Percentiles rank a stretch among this genome's conserved stretches.
These are phyloP conservation scores for Anas capensis DNA, from an alignment of 2,797 vertebrate genomes.

Conservation along the genomic window DNA sequence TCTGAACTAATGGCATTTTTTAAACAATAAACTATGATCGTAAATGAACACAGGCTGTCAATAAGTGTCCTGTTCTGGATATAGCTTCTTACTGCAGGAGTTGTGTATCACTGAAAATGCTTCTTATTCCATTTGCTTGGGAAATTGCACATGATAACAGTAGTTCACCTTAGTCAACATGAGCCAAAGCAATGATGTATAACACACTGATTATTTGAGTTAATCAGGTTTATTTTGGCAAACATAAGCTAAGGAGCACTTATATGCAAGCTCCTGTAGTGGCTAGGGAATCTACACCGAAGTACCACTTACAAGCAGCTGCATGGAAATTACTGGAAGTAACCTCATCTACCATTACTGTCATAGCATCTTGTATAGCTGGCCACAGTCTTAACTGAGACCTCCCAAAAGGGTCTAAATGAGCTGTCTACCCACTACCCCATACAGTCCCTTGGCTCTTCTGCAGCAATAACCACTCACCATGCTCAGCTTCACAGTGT, in stretches of 20 bases:
- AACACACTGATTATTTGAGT: neutral
- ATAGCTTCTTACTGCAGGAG: neutral
- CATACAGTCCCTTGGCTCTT: neutral
- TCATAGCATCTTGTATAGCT: neutral
- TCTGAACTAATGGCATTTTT: neutral
- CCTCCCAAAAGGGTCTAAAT: neutral
- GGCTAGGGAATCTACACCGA: neutral
- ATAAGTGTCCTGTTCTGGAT: neutral
- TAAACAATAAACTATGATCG: neutral
- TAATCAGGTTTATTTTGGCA: neutral
- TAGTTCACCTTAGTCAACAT: neutral
- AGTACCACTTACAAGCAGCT: neutral
- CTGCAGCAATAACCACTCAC: neutral
- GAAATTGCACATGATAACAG: neutral
- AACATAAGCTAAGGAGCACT: neutral
- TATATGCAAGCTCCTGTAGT: neutral
- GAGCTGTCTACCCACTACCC: neutral
- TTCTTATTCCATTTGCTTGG: neutral
- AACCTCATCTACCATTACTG: neutral
- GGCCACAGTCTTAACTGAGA: neutral
- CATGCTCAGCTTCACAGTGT: neutral
- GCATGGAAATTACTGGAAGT: neutral
- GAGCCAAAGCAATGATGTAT: neutral
- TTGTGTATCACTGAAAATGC: neutral
- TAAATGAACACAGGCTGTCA: neutral